Conservation (phyloP, 2,888 invertebrate genomes). For the Drepanosiphum platanoidis region DNA sequence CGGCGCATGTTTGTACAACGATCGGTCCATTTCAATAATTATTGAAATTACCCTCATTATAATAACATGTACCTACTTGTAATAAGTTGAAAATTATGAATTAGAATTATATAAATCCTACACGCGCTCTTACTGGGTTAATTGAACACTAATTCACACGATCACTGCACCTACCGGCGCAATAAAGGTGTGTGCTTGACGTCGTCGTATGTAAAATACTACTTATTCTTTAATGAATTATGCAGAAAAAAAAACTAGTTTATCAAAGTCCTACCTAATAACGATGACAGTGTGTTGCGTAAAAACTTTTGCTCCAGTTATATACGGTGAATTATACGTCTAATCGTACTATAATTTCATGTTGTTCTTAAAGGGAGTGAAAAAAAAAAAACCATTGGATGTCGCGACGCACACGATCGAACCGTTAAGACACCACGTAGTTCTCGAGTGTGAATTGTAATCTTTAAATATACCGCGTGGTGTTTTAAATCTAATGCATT, state of each 20-base stretch:
- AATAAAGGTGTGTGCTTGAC: background rate
- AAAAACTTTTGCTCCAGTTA: slow-evolving; percentile 12
- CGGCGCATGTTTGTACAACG: too few species aligned
- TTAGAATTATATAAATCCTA: background rate
- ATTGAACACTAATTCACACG: background rate
- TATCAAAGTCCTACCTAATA: background rate
- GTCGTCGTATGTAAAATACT: background rate
- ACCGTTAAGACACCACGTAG: background rate
- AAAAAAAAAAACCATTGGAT: background rate
- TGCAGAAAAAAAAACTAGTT: slow-evolving; percentile 31
- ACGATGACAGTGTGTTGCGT: background rate
- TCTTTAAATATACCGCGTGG: background rate
- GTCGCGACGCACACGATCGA: background rate
- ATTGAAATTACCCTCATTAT: too few species aligned
- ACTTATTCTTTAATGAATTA: background rate
- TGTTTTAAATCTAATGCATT: too few species aligned
- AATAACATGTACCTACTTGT: too few species aligned
- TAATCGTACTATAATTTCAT: background rate
- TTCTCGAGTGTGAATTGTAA: too few species aligned
- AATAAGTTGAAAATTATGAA: background rate
- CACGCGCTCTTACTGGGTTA: background rate
- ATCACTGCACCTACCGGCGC: too few species aligned
- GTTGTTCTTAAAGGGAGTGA: background rate
- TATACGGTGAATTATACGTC: background rate
- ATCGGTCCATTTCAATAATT: too few species aligned